These are phyloP conservation scores for Cyclura pinguis DNA, from an alignment of 2,797 vertebrate genomes.

Conservation along the genomic window DNA sequence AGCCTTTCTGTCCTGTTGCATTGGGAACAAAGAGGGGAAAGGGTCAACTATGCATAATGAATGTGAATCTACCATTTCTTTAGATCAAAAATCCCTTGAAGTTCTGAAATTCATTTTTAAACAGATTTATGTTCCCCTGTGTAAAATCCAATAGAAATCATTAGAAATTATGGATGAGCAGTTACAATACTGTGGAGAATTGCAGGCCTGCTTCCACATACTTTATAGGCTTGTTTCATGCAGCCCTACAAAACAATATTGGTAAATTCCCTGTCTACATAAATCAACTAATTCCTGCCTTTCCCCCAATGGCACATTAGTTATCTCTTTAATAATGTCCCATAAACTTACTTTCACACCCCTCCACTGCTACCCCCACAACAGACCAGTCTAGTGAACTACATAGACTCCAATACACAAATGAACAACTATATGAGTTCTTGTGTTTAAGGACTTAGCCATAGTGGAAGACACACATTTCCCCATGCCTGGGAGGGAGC, in stretches of 20 bases:
- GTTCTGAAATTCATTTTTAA: conserved; percentile 75
- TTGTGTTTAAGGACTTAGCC: neutral
- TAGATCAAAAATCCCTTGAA: conserved; percentile 56
- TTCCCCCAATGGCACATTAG: neutral
- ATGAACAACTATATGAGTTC: neutral
- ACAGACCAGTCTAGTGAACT: neutral
- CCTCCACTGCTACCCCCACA: neutral
- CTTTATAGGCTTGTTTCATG: conserved; percentile 3
- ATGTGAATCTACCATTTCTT: conserved; percentile 67
- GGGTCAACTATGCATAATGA: conserved; percentile 76
- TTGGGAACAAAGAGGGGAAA: conserved; percentile 70
- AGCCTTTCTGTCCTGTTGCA: conserved; percentile 52
- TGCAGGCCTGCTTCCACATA: conserved; percentile 46
- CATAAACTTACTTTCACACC: no score
- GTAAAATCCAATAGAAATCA: conserved; percentile 56
- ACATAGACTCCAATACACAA: neutral
- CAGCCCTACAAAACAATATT: conserved; percentile 31
- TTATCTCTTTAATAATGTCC: neutral
- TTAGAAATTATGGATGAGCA: conserved; percentile 66
- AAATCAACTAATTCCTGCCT: conserved; percentile 35
- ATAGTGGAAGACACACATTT: neutral
- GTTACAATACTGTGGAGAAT: conserved; percentile 50
- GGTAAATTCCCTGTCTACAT: conserved; percentile 42
- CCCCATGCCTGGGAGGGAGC: neutral
- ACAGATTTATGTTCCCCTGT: conserved; percentile 59